Evolutionary conservation across 37 sponge, comb jelly and placozoan species (phyloP).

Genomic region (Eunapius fragilis): DNA sequence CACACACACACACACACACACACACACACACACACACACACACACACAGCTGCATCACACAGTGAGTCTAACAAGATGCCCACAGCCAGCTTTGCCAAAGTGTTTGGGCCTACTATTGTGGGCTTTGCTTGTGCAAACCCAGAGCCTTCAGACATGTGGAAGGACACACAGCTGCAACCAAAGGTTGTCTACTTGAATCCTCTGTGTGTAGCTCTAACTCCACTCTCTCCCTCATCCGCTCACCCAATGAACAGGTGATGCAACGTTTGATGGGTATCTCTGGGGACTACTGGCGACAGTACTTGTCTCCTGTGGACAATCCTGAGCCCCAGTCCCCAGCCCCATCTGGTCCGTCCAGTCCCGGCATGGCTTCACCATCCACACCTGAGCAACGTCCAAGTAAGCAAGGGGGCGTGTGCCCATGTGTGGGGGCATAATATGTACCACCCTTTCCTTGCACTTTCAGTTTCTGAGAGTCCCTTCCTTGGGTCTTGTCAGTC

Average conservation of each 20-base stretch:
- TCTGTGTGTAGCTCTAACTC: neutral
- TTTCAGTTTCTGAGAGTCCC: constrained; percentile 78
- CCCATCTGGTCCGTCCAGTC: constrained; percentile 22
- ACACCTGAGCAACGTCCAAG: constrained; percentile 79
- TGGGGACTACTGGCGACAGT: constrained; percentile 82
- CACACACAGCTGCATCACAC: constrained; percentile 71
- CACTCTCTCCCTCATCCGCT: constrained; percentile 8
- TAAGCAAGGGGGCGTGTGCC: neutral
- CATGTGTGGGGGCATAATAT: neutral
- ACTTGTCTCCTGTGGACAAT: constrained; percentile 31
- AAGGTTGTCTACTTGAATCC: constrained; percentile 42
- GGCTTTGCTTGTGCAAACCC: constrained; percentile 75
- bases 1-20: no score
- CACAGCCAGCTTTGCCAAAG: constrained; percentile 73
- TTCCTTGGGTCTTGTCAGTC: constrained; percentile 77
- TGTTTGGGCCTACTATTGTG: constrained; percentile 91
- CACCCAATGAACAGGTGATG: no score
- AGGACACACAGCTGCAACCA: constrained; percentile 80
- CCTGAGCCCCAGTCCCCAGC: constrained; percentile 47
- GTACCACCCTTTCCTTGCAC: neutral
- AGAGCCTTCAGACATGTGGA: constrained; percentile 50
- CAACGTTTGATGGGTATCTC: constrained; percentile 65
- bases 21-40: no score
- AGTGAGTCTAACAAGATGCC: constrained; percentile 89
- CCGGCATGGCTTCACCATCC: constrained; percentile 49